These are phyloP conservation scores for Rhabditoides inermis DNA, from an alignment of 2,888 invertebrate genomes.

Conservation along the genomic window DNA sequence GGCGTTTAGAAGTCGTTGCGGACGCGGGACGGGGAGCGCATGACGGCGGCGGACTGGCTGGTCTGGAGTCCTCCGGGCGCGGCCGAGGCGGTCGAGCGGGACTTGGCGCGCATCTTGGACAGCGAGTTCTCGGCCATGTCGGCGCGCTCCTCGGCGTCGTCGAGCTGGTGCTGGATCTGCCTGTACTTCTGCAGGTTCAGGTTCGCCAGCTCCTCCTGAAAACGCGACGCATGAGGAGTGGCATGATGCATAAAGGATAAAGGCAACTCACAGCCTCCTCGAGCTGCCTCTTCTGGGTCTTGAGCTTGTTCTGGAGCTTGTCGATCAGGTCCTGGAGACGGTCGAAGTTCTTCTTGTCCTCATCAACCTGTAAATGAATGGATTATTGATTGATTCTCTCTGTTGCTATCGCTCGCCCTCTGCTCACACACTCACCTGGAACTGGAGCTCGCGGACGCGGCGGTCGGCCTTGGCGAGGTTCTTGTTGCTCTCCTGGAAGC, in stretches of 20 bases:
- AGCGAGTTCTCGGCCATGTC: conserved; percentile 55
- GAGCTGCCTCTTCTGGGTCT: conserved; percentile 56
- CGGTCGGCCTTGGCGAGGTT: conserved; percentile 56
- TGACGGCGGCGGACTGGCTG: conserved; percentile 44
- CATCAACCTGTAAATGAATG: conserved; percentile 57
- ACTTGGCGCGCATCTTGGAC: conserved; percentile 52
- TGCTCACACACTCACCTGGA: conserved; percentile 38
- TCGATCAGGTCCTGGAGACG: conserved; percentile 55
- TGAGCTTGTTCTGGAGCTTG: conserved; percentile 56
- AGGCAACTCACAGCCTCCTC: conserved; percentile 53
- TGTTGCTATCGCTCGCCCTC: too few species aligned
- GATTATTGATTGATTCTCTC: too few species aligned
- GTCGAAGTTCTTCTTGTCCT: conserved; percentile 56
- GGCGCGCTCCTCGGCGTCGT: conserved; percentile 56
- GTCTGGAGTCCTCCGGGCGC: conserved; percentile 38
- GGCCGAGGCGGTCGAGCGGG: too few species aligned
- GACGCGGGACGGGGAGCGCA: conserved; percentile 43
- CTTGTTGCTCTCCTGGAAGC: conserved; percentile 55
- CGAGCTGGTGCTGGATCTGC: conserved; percentile 56
- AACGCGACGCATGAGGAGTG: neutral
- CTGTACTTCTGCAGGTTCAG: conserved; percentile 57
- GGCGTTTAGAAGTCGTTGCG: conserved; percentile 30
- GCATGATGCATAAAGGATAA: too few species aligned
- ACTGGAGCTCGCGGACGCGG: conserved; percentile 55
- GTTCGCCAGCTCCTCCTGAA: conserved; percentile 55